phyloP scores from a whole-genome alignment of 2,113 vertebrate genomes.

The Centrocercus urophasianus region DNA sequence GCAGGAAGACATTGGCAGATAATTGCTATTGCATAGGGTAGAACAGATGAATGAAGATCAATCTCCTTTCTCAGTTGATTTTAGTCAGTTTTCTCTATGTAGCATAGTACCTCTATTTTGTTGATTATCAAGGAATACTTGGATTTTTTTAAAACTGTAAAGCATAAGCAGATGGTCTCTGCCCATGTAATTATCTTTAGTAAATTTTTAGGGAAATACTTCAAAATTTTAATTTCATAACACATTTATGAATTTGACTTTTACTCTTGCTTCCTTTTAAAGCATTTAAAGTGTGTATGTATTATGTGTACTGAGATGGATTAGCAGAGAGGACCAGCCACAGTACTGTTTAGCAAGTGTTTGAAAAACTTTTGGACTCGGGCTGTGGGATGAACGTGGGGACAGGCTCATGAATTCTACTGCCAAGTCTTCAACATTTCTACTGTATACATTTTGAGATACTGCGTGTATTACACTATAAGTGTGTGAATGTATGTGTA shows the following conservation, averaged over 20 bases:
- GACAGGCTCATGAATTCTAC: not conserved
- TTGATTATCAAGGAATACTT: not conserved
- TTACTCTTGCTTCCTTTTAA: not conserved
- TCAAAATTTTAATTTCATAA: not conserved
- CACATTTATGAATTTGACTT: not conserved
- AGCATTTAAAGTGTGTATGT: fast-evolving
- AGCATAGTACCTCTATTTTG: not conserved
- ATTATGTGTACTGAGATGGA: not conserved
- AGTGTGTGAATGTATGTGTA: not conserved
- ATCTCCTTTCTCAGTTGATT: not conserved
- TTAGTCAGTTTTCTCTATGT: not conserved
- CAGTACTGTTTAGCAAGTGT: not conserved
- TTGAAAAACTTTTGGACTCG: not conserved
- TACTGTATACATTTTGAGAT: not conserved
- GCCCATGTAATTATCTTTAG: not conserved
- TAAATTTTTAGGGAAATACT: not conserved
- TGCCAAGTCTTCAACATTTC: not conserved
- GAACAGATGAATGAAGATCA: not conserved
- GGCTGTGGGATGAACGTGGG: not conserved
- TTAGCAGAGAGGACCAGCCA: not conserved
- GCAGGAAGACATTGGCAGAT: not conserved
- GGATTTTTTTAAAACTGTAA: not conserved
- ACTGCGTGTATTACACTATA: not conserved
- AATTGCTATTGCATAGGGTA: not conserved
- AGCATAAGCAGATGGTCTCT: not conserved